Base-by-base conservation (phyloP, 1,140 invertebrate species). In the Zaprionus ornatus region DNA sequence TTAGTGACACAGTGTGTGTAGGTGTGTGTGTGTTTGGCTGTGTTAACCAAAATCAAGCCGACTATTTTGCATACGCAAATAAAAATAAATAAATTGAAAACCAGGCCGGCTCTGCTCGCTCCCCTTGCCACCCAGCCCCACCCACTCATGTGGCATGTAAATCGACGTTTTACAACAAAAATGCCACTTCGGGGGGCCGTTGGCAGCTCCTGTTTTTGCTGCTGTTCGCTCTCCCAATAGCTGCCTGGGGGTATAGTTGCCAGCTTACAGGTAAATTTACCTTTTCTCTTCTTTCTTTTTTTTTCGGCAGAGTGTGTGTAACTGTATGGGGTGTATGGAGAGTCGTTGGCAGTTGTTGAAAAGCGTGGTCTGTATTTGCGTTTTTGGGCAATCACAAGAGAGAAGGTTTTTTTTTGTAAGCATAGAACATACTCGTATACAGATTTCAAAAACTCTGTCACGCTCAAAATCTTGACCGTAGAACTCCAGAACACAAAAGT, bases 51-150 rank as follows among this genome's bases (percentile, higher is more conserved):
- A 84, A 80, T 84, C 81, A 84, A 84, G 82, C 82, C 82, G 72
- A 79, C 76, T 87, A 82, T 87, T 86, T 86, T 86, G 83, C 83
- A 86, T 87, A 86, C 72, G 72, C 65, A 86, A 86, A 86, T 82
- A 86, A 87, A 87, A 87, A 78, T 87, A 86, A 87, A 86, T 86
- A 86, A 86, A 86, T 86, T 86, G 82, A 86, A 86, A 86, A 87
- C 63, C 76, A 23, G 40, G 25, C 54, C 23, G 17, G 15, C 23
- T n/a, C 15, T 37, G 17, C 19, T 5, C 19, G 21, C 19, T 42
- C 35, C 42, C 65, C 40, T 62, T 48, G 19, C 37, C 76, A 32
- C 54, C 35, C 13, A 21, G 4, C 19, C 21, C 7, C 29, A 10
- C 48, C 15, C 29, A 48, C 50, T 37, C 55, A 52, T 52, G 48